These are phyloP conservation scores for Dione juno DNA, from an alignment of 2,888 invertebrate genomes.

Conservation along the genomic window DNA sequence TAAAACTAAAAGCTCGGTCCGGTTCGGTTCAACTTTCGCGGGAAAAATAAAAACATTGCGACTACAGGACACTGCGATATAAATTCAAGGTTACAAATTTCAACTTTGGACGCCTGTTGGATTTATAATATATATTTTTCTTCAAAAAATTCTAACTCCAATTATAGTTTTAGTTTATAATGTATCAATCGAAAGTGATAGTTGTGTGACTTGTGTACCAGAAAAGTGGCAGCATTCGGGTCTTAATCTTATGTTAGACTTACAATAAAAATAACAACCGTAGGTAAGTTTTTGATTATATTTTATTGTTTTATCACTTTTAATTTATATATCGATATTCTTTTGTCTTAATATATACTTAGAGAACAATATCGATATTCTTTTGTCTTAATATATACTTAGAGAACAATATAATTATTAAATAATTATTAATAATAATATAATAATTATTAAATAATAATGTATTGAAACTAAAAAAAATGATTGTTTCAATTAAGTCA, in stretches of 20 bases:
- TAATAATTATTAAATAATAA: too few relatives aligned
- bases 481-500: too few relatives aligned
- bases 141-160: not conserved
- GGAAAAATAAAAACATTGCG: conserved; percentile 56
- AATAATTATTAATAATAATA: not conserved
- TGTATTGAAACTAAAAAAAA: too few relatives aligned
- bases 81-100: conserved; percentile 45
- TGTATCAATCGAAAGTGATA: conserved; percentile 46
- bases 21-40: conserved; percentile 64
- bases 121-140: not conserved
- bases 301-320: too few relatives aligned
- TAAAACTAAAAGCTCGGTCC: conserved; percentile 65
- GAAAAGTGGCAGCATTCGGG: conserved; percentile 40
- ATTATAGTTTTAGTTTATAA: conserved; percentile 8
- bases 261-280: conserved; percentile 4
- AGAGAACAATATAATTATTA: too few relatives aligned
- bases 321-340: too few relatives aligned
- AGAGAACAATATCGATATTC: too few relatives aligned
- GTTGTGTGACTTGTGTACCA: conserved; percentile 48
- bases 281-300: conserved; percentile 18
- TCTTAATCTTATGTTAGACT: conserved; percentile 14
- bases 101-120: conserved; percentile 9
- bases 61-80: conserved; percentile 43
- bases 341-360: too few relatives aligned
- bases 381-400: too few relatives aligned